Percentiles rank a stretch among this genome's conserved stretches.
phyloP scores from a whole-genome alignment of 2,113 vertebrate species.

The Procavia capensis region DNA sequence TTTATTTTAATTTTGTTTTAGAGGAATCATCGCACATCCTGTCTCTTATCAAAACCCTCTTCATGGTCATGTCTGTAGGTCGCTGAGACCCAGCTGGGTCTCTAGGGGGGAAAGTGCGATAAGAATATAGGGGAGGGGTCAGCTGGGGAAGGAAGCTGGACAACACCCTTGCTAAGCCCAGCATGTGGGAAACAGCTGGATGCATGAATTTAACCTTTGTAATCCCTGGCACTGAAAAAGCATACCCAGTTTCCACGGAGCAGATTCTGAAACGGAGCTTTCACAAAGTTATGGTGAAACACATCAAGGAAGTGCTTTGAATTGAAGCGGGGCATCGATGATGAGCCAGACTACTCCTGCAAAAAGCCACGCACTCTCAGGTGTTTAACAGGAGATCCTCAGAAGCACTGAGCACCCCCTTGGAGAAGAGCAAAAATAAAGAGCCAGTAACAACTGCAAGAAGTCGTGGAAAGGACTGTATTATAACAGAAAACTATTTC shows the following conservation, averaged over 20 bases:
- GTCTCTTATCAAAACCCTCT: constrained; percentile 73
- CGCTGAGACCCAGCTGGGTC: constrained; percentile 43
- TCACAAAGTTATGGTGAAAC: constrained; percentile 8
- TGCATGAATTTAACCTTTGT: constrained; percentile 70
- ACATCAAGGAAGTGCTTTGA: constrained; percentile 9
- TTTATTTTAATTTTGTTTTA: constrained; percentile 33
- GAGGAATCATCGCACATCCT: constrained; percentile 59
- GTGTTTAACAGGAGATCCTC: neutral
- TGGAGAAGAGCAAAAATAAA: neutral
- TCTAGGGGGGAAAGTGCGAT: constrained; percentile 50
- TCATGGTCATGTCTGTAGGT: constrained; percentile 17
- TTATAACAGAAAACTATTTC: neutral
- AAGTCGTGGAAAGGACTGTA: neutral
- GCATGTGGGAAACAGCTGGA: constrained; percentile 79
- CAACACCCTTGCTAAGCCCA: constrained; percentile 32
- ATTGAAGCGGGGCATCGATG: neutral
- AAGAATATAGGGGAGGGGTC: constrained; percentile 58
- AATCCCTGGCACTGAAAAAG: constrained; percentile 71
- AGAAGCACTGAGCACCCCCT: neutral
- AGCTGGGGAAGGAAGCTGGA: constrained; percentile 70
- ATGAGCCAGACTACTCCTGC: neutral
- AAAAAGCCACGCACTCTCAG: neutral
- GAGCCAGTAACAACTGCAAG: neutral
- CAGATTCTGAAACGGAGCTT: constrained; percentile 39
- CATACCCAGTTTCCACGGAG: constrained; percentile 60